Conservation (phyloP, 1,140 invertebrate species). For the Drosophila sechellia region DNA sequence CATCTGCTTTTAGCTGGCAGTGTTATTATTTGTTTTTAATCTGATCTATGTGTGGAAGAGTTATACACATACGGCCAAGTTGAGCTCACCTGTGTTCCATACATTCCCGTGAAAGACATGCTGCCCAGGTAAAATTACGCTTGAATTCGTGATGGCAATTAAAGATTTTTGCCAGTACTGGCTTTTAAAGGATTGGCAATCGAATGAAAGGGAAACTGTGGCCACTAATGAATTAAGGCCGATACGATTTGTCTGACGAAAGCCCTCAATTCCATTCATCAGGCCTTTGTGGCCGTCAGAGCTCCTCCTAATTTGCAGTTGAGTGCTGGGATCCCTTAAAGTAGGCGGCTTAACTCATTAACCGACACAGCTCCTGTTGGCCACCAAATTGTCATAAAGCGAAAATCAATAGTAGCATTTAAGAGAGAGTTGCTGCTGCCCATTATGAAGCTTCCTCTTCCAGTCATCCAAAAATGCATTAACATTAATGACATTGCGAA, state of each 20-base stretch:
- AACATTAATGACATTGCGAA: slow-evolving; percentile 78
- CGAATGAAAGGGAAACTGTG: not conserved
- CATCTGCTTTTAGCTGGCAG: slow-evolving; percentile 45
- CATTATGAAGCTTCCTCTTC: slow-evolving; percentile 31
- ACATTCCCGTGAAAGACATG: too few relatives aligned
- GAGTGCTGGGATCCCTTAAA: slow-evolving; percentile 18
- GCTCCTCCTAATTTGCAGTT: slow-evolving; percentile 5
- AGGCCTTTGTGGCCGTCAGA: not conserved
- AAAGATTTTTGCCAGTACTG: not conserved
- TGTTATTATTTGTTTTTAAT: slow-evolving; percentile 75
- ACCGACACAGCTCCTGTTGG: slow-evolving; percentile 34
- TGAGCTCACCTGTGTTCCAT: not conserved
- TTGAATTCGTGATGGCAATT: slow-evolving; percentile 9
- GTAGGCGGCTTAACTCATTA: slow-evolving; percentile 38
- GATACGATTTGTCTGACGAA: not conserved
- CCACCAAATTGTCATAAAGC: slow-evolving; percentile 64
- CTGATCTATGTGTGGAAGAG: slow-evolving; percentile 39
- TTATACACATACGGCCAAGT: slow-evolving; percentile 37
- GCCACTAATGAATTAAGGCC: slow-evolving; percentile 21
- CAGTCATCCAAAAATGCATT: slow-evolving; percentile 50
- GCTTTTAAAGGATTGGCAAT: slow-evolving; percentile 1
- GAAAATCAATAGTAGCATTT: slow-evolving; percentile 72
- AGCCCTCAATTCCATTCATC: not conserved
- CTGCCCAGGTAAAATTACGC: not conserved
- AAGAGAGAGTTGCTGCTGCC: slow-evolving; percentile 13